Evolutionary conservation across 2,797 vertebrate species (phyloP).

Genomic region (Takifugu ocellatus): DNA sequence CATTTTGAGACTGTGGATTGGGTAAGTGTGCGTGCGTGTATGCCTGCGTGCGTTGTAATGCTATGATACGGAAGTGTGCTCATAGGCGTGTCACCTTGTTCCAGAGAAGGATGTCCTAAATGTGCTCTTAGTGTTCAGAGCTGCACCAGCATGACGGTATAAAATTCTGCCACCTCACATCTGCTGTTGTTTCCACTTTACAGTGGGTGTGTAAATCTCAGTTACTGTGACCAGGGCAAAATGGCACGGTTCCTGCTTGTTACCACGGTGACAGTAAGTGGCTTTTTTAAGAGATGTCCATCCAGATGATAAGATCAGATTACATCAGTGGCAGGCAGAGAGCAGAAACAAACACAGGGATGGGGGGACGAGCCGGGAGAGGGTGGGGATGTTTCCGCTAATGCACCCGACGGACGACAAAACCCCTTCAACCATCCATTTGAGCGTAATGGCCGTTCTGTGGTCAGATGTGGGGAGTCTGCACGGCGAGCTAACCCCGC

Average conservation of each 20-base stretch:
- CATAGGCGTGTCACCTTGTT: constrained; percentile 65
- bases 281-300: constrained; percentile 55
- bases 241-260: constrained; percentile 41
- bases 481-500: constrained; percentile 26
- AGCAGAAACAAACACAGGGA: constrained; percentile 26
- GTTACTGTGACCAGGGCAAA: constrained; percentile 36
- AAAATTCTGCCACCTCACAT: constrained; percentile 21
- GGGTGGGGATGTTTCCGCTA: not conserved
- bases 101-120: constrained; percentile 50
- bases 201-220: not conserved
- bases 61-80: constrained; percentile 49
- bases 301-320: constrained; percentile 60
- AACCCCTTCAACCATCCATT: too few relatives aligned
- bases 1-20: constrained; percentile 55
- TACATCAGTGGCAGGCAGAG: constrained; percentile 45
- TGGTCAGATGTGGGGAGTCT: constrained; percentile 25
- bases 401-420: not conserved
- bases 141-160: constrained; percentile 23
- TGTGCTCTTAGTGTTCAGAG: constrained; percentile 35
- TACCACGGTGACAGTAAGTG: constrained; percentile 56
- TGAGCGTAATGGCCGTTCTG: not conserved
- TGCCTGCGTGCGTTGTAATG: constrained; percentile 39
- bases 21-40: constrained; percentile 20
- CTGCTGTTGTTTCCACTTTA: not conserved
- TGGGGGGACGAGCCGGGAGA: not conserved